phyloP scores from a whole-genome alignment of 1,140 invertebrate genomes.

The Euschistus heros region DNA sequence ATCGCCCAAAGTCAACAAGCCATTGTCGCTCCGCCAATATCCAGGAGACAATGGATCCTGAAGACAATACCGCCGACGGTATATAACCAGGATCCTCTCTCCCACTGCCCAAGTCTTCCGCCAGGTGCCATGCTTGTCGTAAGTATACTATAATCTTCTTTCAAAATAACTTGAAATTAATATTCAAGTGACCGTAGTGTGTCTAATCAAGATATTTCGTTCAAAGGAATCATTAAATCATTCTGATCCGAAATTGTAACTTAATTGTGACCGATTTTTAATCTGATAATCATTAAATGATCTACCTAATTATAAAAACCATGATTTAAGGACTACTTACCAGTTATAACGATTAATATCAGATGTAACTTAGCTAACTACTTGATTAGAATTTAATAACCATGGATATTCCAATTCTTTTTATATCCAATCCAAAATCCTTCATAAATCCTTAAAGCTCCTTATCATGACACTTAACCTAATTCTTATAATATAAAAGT shows the following conservation, averaged over 20 bases:
- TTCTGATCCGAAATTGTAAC: not conserved
- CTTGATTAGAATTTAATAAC: no score
- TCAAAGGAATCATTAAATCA: not conserved
- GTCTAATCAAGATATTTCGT: not conserved
- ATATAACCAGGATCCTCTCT: not conserved
- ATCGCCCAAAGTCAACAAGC: conserved; percentile 3
- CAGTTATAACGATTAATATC: no score
- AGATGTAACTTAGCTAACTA: no score
- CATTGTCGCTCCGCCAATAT: not conserved
- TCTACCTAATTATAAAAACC: not conserved
- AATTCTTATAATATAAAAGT: no score
- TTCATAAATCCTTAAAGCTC: no score
- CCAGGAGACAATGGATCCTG: not conserved
- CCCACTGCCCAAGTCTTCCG: not conserved
- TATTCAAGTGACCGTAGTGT: not conserved
- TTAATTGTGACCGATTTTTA: not conserved
- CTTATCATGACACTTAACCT: no score
- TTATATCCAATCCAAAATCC: no score
- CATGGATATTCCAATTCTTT: no score
- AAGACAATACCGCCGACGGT: conserved; percentile 1
- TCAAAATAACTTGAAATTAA: not conserved
- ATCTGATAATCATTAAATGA: not conserved
- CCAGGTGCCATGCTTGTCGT: not conserved
- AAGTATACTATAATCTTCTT: not conserved
- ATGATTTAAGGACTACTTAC: no score